phyloP scores from a whole-genome alignment of 1,140 invertebrate species.

The Drosophila quadrilineata region DNA sequence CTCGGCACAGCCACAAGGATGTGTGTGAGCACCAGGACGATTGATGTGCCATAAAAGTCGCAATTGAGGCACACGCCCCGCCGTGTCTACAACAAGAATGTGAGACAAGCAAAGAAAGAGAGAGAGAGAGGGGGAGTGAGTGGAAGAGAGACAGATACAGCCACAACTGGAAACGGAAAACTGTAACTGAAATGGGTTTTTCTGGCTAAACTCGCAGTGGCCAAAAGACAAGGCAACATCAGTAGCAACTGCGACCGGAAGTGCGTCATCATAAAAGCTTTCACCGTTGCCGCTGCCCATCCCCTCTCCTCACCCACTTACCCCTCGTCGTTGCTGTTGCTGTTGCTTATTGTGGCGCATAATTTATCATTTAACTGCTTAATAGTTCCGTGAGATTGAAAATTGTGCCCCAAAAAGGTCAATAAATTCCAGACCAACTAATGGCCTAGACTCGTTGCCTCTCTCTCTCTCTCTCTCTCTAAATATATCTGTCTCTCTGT shows the following conservation, averaged over 20 bases:
- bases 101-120: too few relatives aligned
- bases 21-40: constrained; percentile 37
- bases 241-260: too few relatives aligned
- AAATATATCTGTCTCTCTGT: background rate
- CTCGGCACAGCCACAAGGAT: background rate
- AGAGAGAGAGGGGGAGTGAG: too few relatives aligned
- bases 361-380: constrained; percentile 80
- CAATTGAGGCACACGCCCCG: constrained; percentile 74
- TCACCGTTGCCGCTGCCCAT: constrained; percentile 56
- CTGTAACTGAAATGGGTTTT: constrained; percentile 24
- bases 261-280: constrained; percentile 79
- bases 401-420: constrained; percentile 49
- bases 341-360: constrained; percentile 71
- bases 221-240: constrained; percentile 3
- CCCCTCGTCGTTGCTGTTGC: too few relatives aligned
- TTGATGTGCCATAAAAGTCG: constrained; percentile 79
- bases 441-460: constrained; percentile 20
- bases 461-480: background rate
- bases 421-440: constrained; percentile 57
- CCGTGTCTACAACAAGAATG: too few relatives aligned
- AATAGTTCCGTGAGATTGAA: constrained; percentile 76
- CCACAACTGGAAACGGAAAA: too few relatives aligned
- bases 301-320: too few relatives aligned
- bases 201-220: too few relatives aligned
- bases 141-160: too few relatives aligned